Evolutionary conservation across 2,113 vertebrate genomes (phyloP).

Genomic region (Romanogobio albipinnatus): DNA sequence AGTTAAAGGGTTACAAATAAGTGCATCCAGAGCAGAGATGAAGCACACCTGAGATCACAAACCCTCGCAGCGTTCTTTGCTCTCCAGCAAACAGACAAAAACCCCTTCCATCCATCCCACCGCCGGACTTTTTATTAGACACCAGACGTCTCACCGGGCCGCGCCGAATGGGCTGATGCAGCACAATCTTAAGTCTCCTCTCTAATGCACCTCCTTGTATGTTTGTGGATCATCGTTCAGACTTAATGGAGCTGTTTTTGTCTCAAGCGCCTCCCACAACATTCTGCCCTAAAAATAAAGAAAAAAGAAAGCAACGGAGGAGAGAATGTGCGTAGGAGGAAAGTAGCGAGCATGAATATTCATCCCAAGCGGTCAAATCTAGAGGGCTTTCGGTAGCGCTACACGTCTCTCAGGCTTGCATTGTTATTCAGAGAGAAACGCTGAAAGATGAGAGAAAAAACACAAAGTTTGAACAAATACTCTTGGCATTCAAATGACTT

Average conservation of each 20-base stretch:
- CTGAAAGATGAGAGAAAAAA: not conserved
- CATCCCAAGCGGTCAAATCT: constrained; percentile 32
- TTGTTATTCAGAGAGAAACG: constrained; percentile 40
- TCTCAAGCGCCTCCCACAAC: not conserved
- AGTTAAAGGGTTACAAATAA: not conserved
- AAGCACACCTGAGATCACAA: not conserved
- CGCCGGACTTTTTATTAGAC: constrained; percentile 40
- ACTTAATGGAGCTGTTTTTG: constrained; percentile 19
- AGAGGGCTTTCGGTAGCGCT: constrained; percentile 44
- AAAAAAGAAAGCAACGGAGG: not conserved
- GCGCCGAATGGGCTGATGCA: constrained; percentile 27
- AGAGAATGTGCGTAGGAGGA: not conserved
- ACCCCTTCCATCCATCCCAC: constrained; percentile 9
- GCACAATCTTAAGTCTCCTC: constrained; percentile 24
- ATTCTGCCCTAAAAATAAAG: constrained; percentile 20
- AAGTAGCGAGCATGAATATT: constrained; percentile 39
- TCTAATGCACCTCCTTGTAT: constrained; percentile 24
- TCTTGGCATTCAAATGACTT: constrained; percentile 45
- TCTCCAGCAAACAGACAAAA: constrained; percentile 34
- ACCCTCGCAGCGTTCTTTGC: constrained; percentile 27
- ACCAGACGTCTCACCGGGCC: constrained; percentile 23
- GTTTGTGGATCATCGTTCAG: not conserved
- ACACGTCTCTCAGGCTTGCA: constrained; percentile 31
- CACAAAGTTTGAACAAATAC: not conserved
- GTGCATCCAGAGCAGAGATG: not conserved